Base-by-base conservation (phyloP, 1,140 invertebrate genomes). In the Telenomus remus region DNA sequence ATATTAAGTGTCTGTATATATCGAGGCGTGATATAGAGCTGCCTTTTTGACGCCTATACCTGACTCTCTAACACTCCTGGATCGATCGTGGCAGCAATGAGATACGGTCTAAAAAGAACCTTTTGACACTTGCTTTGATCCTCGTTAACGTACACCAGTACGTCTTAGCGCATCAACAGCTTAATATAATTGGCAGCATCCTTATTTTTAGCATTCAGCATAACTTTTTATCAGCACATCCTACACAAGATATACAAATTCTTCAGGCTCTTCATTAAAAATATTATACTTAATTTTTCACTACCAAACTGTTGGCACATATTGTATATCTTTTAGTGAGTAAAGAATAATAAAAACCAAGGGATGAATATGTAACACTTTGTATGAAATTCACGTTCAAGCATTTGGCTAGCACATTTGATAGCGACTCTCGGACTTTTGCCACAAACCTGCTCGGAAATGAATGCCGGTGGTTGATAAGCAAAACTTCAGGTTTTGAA, bases 381-480 rank as follows among this genome's bases (percentile, higher is more conserved):
- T 68, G 13, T 15, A 6, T 19, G 14, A 35, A 68, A 56, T 68
- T 53, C 48, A 59, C 64, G 64, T 68, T 33, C 47, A 16, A 57
- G 1, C 47, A 42, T 68, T 68, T 47, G 54, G 43, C 35, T 59
- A 34, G 47, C 42, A 57, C 46, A 59, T 68, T 68, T 57, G 64
- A 68, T 68, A 59, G 47, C 47, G 13, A 47, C 47, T 37, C 61
- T 50, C 39, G 16, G 49, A 71, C 57, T 71, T 54, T 71, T 61
- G 56, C 57, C 53, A 50, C 68, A 71, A 68, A 68, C 34, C 48
- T 33, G 54, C 55, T 49, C 42, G 68, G 56, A 59, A 71, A 59
- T 64, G 59, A 72, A 64, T 53, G 69, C 46, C 57, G n/a, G 19
- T 34, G 50, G 7, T 16, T 56, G 66, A 70, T 70, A 70, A 70